Evolutionary conservation across 2,797 vertebrate genomes (phyloP).

Genomic region (Muscicapa comitata): DNA sequence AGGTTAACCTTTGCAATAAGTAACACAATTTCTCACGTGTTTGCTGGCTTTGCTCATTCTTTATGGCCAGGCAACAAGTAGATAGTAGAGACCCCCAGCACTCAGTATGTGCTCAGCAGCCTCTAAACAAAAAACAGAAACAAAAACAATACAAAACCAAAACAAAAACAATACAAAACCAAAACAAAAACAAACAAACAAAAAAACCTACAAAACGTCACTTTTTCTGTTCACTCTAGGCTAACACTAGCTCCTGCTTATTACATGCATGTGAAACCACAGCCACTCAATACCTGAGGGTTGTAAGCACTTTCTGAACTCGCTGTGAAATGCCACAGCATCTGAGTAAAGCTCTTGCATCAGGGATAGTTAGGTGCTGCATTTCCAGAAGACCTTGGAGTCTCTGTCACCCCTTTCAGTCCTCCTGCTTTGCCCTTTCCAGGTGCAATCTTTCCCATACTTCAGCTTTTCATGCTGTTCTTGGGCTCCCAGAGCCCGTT

Average conservation of each 20-base stretch:
- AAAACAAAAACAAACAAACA: too few relatives aligned
- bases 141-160: too few relatives aligned
- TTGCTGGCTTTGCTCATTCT: not conserved
- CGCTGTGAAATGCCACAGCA: not conserved
- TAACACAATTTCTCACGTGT: not conserved
- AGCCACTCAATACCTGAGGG: not conserved
- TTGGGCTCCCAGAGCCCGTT: not conserved
- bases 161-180: too few relatives aligned
- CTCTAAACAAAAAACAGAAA: not conserved
- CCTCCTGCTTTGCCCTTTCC: slow-evolving; percentile 34
- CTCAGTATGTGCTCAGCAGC: not conserved
- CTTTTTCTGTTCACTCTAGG: not conserved
- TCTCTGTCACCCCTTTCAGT: not conserved
- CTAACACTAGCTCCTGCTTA: not conserved
- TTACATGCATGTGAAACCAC: not conserved
- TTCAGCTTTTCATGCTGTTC: not conserved
- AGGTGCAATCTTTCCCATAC: not conserved
- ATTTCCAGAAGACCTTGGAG: slow-evolving; percentile 28
- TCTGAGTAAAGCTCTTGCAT: not conserved
- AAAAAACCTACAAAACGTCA: not conserved
- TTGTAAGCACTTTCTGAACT: not conserved
- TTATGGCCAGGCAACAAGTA: not conserved
- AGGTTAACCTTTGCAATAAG: not conserved
- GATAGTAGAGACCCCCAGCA: not conserved
- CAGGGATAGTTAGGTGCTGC: not conserved